phyloP scores from a whole-genome alignment of 1,140 invertebrate species.

The Penaeus indicus region DNA sequence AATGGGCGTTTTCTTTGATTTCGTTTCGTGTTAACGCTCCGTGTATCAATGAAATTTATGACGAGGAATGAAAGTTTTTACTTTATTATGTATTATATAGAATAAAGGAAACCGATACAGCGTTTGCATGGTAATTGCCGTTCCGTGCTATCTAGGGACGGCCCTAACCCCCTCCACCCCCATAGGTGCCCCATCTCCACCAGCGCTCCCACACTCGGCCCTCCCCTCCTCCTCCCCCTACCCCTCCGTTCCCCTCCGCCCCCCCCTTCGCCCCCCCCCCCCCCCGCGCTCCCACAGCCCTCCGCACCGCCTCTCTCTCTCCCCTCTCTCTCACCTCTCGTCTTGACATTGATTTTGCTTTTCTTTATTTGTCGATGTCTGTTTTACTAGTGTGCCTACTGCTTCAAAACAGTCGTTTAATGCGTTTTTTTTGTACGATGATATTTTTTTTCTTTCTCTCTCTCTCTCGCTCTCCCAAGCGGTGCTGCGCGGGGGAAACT shows the following conservation, averaged over 20 bases:
- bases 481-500: neutral
- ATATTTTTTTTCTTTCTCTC: too few relatives aligned
- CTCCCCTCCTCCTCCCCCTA: neutral
- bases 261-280: neutral
- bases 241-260: constrained; percentile 32
- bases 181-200: constrained; percentile 15
- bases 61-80: neutral
- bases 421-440: neutral
- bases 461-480: too few relatives aligned
- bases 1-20: constrained; percentile 32
- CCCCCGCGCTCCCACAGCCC: neutral
- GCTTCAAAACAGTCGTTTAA: constrained; percentile 9
- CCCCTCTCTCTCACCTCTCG: neutral
- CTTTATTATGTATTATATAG: neutral
- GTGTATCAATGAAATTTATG: neutral
- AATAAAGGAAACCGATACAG: neutral
- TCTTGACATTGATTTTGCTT: neutral
- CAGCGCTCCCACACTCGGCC: neutral
- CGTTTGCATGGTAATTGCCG: neutral
- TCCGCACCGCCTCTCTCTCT: constrained; percentile 15
- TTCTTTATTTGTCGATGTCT: too few relatives aligned
- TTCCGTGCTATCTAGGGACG: constrained; percentile 31
- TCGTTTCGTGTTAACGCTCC: neutral
- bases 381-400: too few relatives aligned
- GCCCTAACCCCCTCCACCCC: constrained; percentile 18